Evolutionary conservation across 1,140 invertebrate genomes (phyloP).

Genomic region (Drosophila kurseongensis): DNA sequence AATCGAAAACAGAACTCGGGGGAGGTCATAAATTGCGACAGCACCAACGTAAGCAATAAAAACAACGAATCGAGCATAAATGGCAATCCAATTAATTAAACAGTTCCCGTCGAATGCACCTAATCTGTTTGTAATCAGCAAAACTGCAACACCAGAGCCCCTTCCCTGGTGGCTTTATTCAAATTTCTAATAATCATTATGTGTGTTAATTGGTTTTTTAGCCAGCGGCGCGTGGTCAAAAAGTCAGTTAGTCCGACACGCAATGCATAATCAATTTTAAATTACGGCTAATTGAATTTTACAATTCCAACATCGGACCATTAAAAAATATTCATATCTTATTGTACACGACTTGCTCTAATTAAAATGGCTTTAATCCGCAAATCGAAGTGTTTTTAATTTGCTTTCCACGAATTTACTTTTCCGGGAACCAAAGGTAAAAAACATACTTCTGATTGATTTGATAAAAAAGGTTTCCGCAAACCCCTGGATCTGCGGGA

Average conservation of each 20-base stretch:
- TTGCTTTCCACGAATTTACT: background rate
- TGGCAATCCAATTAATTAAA: conserved; percentile 69
- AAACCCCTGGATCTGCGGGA: background rate
- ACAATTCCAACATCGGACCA: conserved; percentile 6
- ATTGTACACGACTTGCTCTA: background rate
- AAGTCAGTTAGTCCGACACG: conserved; percentile 16
- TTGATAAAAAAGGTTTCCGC: conserved; percentile 34
- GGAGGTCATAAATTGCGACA: conserved; percentile 70
- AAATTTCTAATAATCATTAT: conserved; percentile 53
- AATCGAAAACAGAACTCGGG: conserved; percentile 35
- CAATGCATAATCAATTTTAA: conserved; percentile 56
- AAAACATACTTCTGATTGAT: conserved; percentile 21
- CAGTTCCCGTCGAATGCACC: conserved; percentile 23
- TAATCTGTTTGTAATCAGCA: conserved; percentile 55
- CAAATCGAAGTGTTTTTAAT: conserved; percentile 13
- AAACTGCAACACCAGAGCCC: conserved; percentile 14
- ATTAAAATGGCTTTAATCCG: conserved; percentile 16
- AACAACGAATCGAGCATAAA: conserved; percentile 44
- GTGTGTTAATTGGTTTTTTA: conserved; percentile 65
- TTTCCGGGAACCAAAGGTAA: conserved; percentile 21
- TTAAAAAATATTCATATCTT: background rate
- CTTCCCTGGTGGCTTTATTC: background rate
- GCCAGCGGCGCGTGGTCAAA: conserved; percentile 42
- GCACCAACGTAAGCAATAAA: conserved; percentile 32
- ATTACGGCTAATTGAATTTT: conserved; percentile 55